Conservation (phyloP, 2,888 invertebrate species). For the Nomada ruficornis region DNA sequence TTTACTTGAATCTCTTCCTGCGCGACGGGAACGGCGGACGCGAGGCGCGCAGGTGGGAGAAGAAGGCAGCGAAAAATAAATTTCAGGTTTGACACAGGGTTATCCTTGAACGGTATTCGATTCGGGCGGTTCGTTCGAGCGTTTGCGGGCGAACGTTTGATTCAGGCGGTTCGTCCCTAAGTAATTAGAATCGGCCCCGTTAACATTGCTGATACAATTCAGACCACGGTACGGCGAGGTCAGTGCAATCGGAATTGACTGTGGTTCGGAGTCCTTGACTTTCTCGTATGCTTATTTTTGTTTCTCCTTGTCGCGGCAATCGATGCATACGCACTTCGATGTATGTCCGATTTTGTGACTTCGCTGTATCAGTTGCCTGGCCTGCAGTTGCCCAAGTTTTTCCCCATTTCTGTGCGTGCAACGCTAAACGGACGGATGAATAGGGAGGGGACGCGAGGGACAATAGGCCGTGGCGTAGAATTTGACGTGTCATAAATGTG, state of each 20-base stretch:
- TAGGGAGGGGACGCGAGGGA: background rate
- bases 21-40: slow-evolving; percentile 13
- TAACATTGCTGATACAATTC: background rate
- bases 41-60: background rate
- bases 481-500: slow-evolving; percentile 33
- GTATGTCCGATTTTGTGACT: no score
- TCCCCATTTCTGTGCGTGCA: no score
- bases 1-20: slow-evolving; percentile 53
- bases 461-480: slow-evolving; percentile 14
- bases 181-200: background rate
- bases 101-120: slow-evolving; percentile 13
- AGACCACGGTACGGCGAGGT: no score
- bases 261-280: no score
- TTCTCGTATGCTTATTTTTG: no score
- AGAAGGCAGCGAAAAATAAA: slow-evolving; percentile 29
- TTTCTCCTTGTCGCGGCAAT: no score
- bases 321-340: no score
- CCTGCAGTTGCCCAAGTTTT: no score
- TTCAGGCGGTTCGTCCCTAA: no score
- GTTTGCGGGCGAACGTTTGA: no score
- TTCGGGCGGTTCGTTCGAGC: slow-evolving; percentile 7
- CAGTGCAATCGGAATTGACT: no score
- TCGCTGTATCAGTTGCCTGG: no score
- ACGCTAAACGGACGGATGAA: background rate
- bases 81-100: slow-evolving; percentile 26